Conservation (phyloP, 2,797 vertebrate species). For the Pristis pectinata region DNA sequence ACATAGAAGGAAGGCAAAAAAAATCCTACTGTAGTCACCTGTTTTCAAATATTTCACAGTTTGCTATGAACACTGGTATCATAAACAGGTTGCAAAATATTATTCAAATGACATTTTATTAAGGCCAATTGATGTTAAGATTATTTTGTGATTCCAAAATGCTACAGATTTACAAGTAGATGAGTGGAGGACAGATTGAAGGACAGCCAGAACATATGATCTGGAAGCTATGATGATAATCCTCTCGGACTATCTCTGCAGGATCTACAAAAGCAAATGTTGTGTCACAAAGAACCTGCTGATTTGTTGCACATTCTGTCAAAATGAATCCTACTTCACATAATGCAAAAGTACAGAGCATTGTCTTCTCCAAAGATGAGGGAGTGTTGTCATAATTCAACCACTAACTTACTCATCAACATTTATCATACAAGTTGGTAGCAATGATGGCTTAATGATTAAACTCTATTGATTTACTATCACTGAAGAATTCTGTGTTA, state of each 20-base stretch:
- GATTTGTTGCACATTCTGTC: conserved; percentile 23
- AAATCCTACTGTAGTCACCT: not conserved
- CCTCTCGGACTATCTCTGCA: not conserved
- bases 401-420: not conserved
- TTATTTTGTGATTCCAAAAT: not conserved
- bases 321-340: not conserved
- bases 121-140: not conserved
- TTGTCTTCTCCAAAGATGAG: not conserved
- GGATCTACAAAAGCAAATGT: not conserved
- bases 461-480: not conserved
- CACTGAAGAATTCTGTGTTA: not conserved
- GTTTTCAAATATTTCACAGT: not conserved
- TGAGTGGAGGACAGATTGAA: not conserved
- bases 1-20: not conserved
- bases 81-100: not conserved
- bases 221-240: not conserved
- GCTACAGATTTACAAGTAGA: not conserved
- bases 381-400: not conserved
- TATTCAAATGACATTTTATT: not conserved
- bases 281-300: not conserved
- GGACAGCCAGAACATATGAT: not conserved
- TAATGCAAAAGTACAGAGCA: not conserved
- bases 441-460: not conserved
- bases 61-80: not conserved
- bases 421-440: not conserved